Conservation (phyloP, 2,888 invertebrate genomes). For the Ormyrus rosae region DNA sequence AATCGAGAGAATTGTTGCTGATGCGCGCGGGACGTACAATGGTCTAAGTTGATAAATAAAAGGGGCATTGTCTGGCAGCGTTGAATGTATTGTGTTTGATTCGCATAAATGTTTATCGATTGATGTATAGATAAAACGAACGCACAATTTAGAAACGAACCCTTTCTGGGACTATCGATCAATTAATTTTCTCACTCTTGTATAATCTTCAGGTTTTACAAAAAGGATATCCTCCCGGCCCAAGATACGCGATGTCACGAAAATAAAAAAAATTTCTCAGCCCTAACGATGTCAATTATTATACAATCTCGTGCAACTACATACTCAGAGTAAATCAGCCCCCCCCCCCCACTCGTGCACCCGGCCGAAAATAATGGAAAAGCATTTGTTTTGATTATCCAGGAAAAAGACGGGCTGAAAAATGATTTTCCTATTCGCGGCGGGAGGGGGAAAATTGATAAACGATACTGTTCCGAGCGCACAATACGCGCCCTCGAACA, state of each 20-base stretch:
- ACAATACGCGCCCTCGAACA: conserved; percentile 13
- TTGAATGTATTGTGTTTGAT: no score
- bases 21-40: no score
- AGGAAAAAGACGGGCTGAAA: conserved; percentile 35
- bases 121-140: neutral
- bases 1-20: no score
- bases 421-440: conserved; percentile 38
- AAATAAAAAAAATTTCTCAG: neutral
- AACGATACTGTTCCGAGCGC: conserved; percentile 22
- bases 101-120: neutral
- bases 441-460: conserved; percentile 33
- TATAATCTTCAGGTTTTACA: no score
- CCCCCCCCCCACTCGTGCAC: neutral
- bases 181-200: no score
- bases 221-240: no score
- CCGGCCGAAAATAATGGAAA: neutral
- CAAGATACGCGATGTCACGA: neutral
- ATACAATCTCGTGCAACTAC: neutral
- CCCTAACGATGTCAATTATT: no score
- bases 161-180: no score
- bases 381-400: conserved; percentile 41
- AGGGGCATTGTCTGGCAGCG: no score
- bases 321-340: neutral
- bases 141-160: no score
- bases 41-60: no score